Conservation (phyloP, 2,797 vertebrate species). For the Brotula barbata region DNA sequence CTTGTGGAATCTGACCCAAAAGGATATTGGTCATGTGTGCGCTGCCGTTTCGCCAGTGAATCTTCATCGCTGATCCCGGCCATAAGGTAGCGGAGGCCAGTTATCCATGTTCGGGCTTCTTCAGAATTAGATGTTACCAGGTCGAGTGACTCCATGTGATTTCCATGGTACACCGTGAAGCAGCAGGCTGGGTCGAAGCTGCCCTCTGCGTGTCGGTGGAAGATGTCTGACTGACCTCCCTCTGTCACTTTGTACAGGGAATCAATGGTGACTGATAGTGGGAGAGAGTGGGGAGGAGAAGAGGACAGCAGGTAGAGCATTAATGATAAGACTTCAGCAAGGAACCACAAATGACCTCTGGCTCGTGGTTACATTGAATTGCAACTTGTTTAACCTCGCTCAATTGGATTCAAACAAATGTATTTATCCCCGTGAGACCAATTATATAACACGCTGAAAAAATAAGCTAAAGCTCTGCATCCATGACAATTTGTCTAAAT, state of each 20-base stretch:
- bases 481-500: too few relatives aligned
- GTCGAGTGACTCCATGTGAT: conserved; percentile 96
- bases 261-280: conserved; percentile 90
- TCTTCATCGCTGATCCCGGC: conserved; percentile 98
- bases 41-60: conserved; percentile 91
- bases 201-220: conserved; percentile 91
- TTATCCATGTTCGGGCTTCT: conserved; percentile 96
- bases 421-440: too few relatives aligned
- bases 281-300: conserved; percentile 9
- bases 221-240: conserved; percentile 92
- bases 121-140: conserved; percentile 94
- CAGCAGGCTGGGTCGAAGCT: conserved; percentile 92
- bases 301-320: background rate
- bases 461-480: too few relatives aligned
- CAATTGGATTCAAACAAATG: too few relatives aligned
- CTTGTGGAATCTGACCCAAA: conserved; percentile 11
- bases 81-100: conserved; percentile 95
- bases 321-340: background rate
- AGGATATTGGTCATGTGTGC: conserved; percentile 98
- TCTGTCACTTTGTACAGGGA: conserved; percentile 98
- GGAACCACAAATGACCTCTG: background rate
- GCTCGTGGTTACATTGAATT: background rate
- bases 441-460: too few relatives aligned
- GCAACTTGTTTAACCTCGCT: background rate
- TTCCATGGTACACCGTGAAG: conserved; percentile 96